These are phyloP conservation scores for Streptopelia turtur DNA, from an alignment of 2,797 vertebrate species.

Conservation along the genomic window DNA sequence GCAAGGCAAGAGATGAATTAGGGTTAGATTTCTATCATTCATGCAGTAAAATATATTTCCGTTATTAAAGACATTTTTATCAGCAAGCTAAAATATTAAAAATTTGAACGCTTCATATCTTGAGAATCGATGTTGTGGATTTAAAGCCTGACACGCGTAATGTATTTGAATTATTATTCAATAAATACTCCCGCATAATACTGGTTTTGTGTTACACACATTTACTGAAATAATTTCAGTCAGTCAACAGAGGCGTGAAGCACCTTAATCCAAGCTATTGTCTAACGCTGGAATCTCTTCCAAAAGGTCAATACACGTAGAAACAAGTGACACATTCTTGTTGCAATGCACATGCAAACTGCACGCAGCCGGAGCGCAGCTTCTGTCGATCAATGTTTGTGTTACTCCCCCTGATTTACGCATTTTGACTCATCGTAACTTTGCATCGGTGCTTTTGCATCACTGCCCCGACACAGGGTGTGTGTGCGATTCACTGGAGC, in stretches of 20 bases:
- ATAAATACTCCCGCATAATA: not conserved
- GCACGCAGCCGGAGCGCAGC: not conserved
- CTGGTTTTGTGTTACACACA: not conserved
- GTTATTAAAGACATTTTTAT: conserved; percentile 19
- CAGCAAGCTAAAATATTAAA: conserved; percentile 24
- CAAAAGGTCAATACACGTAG: not conserved
- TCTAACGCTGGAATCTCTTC: not conserved
- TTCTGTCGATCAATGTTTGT: not conserved
- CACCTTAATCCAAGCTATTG: not conserved
- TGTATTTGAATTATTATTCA: not conserved
- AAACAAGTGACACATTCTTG: not conserved
- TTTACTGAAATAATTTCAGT: not conserved
- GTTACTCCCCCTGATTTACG: not conserved
- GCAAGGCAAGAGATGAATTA: not conserved
- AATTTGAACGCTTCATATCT: not conserved
- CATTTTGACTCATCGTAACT: not conserved
- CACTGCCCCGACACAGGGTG: not conserved
- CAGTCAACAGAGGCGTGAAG: not conserved
- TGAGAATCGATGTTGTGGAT: not conserved
- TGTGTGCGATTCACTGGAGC: not conserved
- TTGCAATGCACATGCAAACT: not conserved
- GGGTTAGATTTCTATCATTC: not conserved
- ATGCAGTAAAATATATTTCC: not conserved
- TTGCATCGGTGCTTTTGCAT: not conserved
- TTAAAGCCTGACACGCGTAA: not conserved